Evolutionary conservation across 2,888 invertebrate species (phyloP).

Genomic region (Gymnoscelis rufifasciata): DNA sequence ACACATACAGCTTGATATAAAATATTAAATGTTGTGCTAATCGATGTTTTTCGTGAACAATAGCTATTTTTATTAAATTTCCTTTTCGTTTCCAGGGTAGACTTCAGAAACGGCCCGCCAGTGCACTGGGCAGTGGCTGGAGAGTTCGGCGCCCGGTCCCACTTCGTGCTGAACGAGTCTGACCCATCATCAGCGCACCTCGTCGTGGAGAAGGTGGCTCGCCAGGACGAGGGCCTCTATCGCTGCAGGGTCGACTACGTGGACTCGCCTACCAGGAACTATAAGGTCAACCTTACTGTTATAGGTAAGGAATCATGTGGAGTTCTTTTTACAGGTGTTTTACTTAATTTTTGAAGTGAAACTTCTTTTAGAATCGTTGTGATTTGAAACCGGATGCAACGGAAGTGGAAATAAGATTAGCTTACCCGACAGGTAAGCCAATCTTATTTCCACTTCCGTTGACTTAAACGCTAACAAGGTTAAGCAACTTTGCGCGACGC

Average conservation of each 20-base stretch:
- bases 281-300: conserved; percentile 90
- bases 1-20: no score
- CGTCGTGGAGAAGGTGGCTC: conserved; percentile 84
- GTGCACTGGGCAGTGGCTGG: conserved; percentile 88
- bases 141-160: conserved; percentile 86
- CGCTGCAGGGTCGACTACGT: conserved; percentile 93
- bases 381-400: no score
- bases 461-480: no score
- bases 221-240: conserved; percentile 89
- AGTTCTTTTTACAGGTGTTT: background rate
- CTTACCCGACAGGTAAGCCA: no score
- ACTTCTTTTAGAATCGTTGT: no score
- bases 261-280: conserved; percentile 92
- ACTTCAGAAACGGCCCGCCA: conserved; percentile 86
- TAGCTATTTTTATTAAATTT: no score
- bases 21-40: no score
- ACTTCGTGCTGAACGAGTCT: conserved; percentile 85
- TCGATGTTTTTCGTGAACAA: no score
- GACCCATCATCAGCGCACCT: conserved; percentile 86
- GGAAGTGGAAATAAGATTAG: no score
- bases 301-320: conserved; percentile 87
- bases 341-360: no score
- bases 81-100: conserved; percentile 77
- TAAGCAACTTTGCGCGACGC: no score
- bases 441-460: no score